Evolutionary conservation across 2,888 invertebrate genomes (phyloP).

Genomic region (Marronus borbonicus): DNA sequence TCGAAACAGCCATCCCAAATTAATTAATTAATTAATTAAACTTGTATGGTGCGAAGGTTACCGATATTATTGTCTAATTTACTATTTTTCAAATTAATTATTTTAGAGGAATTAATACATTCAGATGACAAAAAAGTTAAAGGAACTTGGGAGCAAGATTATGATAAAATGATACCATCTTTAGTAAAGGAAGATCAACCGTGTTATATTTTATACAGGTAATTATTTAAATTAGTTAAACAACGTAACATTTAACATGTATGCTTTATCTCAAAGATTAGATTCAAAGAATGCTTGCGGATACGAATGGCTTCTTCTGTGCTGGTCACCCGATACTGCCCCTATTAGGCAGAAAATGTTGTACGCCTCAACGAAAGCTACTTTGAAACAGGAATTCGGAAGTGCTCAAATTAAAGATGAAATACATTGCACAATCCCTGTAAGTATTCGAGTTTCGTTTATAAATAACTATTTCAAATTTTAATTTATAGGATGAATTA

Average conservation of each 20-base stretch:
- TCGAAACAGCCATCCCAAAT: no score
- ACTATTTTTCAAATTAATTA: slow-evolving; percentile 33
- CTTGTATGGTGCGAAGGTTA: no score
- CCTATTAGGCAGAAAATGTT: slow-evolving; percentile 97
- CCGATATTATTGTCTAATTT: no score
- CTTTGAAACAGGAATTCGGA: slow-evolving; percentile 96
- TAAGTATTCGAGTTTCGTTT: slow-evolving; percentile 48
- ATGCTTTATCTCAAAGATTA: slow-evolving; percentile 71
- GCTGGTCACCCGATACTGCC: slow-evolving; percentile 95
- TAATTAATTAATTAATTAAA: no score
- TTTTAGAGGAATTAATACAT: slow-evolving; percentile 83
- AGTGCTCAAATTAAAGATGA: slow-evolving; percentile 95
- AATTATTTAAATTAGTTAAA: slow-evolving; percentile 54
- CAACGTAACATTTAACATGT: background rate
- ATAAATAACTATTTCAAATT: background rate
- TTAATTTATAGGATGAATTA: slow-evolving; percentile 80
- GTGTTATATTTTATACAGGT: slow-evolving; percentile 92
- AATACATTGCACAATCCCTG: slow-evolving; percentile 87
- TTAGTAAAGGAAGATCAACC: slow-evolving; percentile 87
- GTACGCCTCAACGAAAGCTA: slow-evolving; percentile 97
- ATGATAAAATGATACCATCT: slow-evolving; percentile 81
- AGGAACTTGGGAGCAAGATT: slow-evolving; percentile 89
- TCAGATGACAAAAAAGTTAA: slow-evolving; percentile 78
- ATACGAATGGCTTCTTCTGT: slow-evolving; percentile 93
- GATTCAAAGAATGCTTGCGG: slow-evolving; percentile 86